These are phyloP conservation scores for Echiichthys vipera DNA, from an alignment of 2,797 vertebrate genomes.

Conservation along the genomic window DNA sequence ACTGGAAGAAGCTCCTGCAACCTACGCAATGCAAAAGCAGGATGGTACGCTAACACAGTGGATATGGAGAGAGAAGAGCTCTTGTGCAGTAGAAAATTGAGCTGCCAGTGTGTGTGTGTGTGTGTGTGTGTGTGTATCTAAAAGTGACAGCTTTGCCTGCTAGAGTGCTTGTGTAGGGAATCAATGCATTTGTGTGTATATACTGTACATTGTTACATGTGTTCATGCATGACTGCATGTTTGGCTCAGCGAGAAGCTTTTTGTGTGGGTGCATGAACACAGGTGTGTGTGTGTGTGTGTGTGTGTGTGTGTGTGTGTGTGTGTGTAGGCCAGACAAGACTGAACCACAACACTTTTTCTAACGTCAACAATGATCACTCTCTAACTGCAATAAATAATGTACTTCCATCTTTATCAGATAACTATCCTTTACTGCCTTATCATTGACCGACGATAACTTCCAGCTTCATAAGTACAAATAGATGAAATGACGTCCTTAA, in stretches of 20 bases:
- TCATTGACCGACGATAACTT: no score
- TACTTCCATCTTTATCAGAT: background rate
- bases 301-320: background rate
- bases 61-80: conserved; percentile 11
- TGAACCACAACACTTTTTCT: background rate
- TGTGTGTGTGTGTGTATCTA: conserved; percentile 9
- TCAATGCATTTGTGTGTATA: background rate
- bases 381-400: background rate
- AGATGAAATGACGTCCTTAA: no score
- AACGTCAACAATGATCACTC: background rate
- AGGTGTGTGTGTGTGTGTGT: background rate
- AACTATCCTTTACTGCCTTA: background rate
- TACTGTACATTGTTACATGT: background rate
- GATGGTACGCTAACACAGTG: conserved; percentile 8
- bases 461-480: no score
- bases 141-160: conserved; percentile 37
- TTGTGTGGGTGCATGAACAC: background rate
- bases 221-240: conserved; percentile 2
- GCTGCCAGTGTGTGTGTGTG: conserved; percentile 12
- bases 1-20: conserved; percentile 29
- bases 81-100: conserved; percentile 17
- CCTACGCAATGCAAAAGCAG: conserved; percentile 30
- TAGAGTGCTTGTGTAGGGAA: background rate
- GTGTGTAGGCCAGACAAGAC: background rate
- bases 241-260: background rate